A percentile compares a stretch with the other conserved stretches of the same genome.
Conservation (phyloP, 2,113 vertebrate species). For the Prunella fulvescens region DNA sequence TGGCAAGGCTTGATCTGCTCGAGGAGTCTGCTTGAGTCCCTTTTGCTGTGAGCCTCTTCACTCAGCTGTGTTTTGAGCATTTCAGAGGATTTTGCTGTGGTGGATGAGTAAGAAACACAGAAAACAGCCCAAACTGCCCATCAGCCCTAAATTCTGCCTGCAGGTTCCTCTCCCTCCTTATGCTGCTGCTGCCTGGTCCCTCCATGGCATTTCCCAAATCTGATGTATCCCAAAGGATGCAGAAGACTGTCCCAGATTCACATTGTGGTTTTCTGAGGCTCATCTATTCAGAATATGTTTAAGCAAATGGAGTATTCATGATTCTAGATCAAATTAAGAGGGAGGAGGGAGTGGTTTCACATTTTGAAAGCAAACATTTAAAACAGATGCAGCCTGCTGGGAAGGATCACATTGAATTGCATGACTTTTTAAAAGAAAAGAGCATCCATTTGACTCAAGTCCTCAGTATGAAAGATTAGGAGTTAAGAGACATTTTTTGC, state of each 20-base stretch:
- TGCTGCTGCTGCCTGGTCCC: not conserved
- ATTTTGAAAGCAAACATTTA: conserved; percentile 12
- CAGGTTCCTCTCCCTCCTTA: not conserved
- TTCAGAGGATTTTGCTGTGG: not conserved
- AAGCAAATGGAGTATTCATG: conserved; percentile 31
- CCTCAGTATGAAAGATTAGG: not conserved
- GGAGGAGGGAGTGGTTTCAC: not conserved
- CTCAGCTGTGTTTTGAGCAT: not conserved
- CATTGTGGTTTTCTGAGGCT: not conserved
- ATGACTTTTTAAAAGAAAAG: not conserved
- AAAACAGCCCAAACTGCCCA: not conserved
- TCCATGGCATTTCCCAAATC: not conserved
- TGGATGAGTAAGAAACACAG: not conserved
- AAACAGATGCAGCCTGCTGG: conserved; percentile 33
- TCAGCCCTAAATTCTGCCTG: not conserved
- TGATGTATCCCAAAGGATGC: not conserved
- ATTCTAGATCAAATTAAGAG: conserved; percentile 33
- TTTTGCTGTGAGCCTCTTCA: not conserved
- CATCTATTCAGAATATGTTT: not conserved
- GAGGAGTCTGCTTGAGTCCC: not conserved
- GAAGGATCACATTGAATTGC: conserved; percentile 19
- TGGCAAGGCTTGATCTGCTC: not conserved
- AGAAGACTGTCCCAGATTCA: not conserved
- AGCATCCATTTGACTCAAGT: conserved; percentile 24
- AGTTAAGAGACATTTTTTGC: not conserved